Conservation (phyloP, 2,797 vertebrate species). For the Kryptolebias ocellatus region DNA sequence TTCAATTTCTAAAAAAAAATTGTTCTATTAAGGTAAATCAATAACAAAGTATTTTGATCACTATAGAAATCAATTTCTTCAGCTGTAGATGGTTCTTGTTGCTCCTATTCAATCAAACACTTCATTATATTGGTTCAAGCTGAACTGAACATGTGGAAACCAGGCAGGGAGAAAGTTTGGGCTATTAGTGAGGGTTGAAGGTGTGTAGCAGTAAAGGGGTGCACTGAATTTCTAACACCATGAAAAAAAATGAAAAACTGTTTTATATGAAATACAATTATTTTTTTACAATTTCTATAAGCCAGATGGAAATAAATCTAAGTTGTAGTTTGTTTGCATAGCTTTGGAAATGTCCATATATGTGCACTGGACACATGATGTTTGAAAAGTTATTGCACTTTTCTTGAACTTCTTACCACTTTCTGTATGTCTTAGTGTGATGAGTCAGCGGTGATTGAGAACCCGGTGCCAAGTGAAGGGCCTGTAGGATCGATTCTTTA, state of each 20-base stretch:
- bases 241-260: neutral
- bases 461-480: slow-evolving; percentile 5
- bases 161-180: neutral
- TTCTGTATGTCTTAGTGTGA: neutral
- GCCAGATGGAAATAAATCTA: too few relatives aligned
- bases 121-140: neutral
- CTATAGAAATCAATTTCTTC: too few relatives aligned
- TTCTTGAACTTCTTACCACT: too few relatives aligned
- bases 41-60: too few relatives aligned
- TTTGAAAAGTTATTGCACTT: too few relatives aligned
- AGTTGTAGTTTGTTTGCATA: too few relatives aligned
- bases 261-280: too few relatives aligned
- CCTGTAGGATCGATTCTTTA: neutral
- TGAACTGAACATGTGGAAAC: neutral
- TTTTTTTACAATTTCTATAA: too few relatives aligned
- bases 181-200: neutral
- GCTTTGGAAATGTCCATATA: too few relatives aligned
- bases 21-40: too few relatives aligned
- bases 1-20: too few relatives aligned
- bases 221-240: neutral
- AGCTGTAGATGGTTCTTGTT: neutral
- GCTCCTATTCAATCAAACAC: neutral
- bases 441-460: slow-evolving; percentile 24
- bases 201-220: neutral
- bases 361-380: too few relatives aligned